Conservation (phyloP, 35 echinoderm and acorn worm genomes). For the Amphiura filiformis region DNA sequence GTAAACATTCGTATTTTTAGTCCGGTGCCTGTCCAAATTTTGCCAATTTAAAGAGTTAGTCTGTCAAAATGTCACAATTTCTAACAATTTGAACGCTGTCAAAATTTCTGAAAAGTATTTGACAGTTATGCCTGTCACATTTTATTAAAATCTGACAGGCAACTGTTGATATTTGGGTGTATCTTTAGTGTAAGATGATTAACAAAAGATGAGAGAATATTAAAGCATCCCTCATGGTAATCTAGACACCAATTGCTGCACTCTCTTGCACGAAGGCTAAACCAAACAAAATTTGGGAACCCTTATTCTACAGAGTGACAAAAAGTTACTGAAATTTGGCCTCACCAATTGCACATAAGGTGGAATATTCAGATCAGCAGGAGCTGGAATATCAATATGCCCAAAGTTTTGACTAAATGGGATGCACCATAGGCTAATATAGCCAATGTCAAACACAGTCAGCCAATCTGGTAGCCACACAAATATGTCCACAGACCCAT, state of each 20-base stretch:
- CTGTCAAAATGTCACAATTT: too few relatives aligned
- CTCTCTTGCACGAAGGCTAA: background rate
- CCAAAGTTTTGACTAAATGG: background rate
- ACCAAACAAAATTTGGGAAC: background rate
- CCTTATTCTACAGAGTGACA: background rate
- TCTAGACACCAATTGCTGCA: background rate
- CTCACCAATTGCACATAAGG: background rate
- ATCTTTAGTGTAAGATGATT: too few relatives aligned
- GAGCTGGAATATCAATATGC: background rate
- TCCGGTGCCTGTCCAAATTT: too few relatives aligned
- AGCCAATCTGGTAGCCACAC: slow-evolving; percentile 27
- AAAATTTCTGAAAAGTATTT: too few relatives aligned
- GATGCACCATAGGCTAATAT: slow-evolving; percentile 75
- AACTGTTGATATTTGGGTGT: too few relatives aligned
- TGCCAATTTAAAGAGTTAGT: too few relatives aligned
- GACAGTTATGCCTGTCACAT: too few relatives aligned
- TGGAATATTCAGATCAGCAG: background rate
- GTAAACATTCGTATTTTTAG: too few relatives aligned
- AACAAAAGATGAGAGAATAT: too few relatives aligned
- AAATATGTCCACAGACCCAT: background rate
- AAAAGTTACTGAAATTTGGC: slow-evolving; percentile 65
- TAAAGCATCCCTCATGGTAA: background rate
- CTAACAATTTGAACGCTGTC: too few relatives aligned
- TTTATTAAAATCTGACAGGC: too few relatives aligned
- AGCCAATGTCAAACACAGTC: slow-evolving; percentile 48